Percentiles rank a stretch among this genome's conserved stretches.
These are phyloP conservation scores for Lampris incognitus DNA, from an alignment of 2,113 vertebrate species.

Conservation along the genomic window DNA sequence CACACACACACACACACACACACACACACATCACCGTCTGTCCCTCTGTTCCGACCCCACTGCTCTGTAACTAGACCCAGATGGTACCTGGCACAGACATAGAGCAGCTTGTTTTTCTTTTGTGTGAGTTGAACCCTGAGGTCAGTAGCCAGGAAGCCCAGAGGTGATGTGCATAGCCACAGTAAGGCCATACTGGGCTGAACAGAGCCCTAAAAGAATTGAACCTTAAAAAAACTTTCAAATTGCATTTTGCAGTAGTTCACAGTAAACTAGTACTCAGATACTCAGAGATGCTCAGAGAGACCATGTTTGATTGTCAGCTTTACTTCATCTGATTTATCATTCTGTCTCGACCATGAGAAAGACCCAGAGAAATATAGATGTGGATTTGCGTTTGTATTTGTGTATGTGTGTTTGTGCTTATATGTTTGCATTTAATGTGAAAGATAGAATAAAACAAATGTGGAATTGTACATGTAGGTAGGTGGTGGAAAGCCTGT, in stretches of 20 bases:
- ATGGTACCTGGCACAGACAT: slow-evolving; percentile 80
- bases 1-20: background rate
- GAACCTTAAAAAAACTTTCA: background rate
- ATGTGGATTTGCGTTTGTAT: background rate
- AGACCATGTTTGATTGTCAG: slow-evolving; percentile 12
- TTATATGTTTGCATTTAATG: background rate
- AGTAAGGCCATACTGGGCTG: slow-evolving; percentile 51
- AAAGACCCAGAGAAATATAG: too few relatives aligned
- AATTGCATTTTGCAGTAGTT: background rate
- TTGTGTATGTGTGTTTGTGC: background rate
- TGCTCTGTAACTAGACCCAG: slow-evolving; percentile 75
- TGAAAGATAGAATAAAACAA: background rate
- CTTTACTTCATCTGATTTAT: slow-evolving; percentile 41
- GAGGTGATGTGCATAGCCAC: slow-evolving; percentile 53
- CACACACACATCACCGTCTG: slow-evolving; percentile 23
- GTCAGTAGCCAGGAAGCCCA: slow-evolving; percentile 67
- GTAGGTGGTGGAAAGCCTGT: slow-evolving; percentile 40
- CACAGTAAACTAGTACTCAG: background rate
- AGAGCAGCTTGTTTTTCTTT: slow-evolving; percentile 73
- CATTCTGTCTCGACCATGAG: too few relatives aligned
- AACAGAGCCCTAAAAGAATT: too few relatives aligned
- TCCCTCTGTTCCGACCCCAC: slow-evolving; percentile 43
- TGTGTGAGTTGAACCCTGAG: slow-evolving; percentile 74
- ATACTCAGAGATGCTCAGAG: too few relatives aligned
- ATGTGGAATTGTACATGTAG: slow-evolving; percentile 10